Base-by-base conservation (phyloP, 92 coral and sea anemone species). In the Virgularia gustaviana region DNA sequence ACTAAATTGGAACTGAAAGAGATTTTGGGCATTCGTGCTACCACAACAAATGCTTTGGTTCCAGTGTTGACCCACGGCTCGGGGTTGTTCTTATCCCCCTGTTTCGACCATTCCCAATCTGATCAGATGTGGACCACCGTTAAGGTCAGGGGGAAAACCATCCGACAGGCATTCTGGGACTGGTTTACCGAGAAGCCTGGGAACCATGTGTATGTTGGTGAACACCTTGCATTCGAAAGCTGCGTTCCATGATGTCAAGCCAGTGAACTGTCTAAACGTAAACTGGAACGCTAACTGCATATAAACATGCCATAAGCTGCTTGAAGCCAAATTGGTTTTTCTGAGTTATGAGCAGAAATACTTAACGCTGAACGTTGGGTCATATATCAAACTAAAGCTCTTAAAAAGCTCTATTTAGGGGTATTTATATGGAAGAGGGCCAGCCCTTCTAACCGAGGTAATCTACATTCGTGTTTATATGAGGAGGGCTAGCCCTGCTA, bases 31-130 rank as follows among this genome's bases (percentile, higher is more conserved):
- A 85, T 65, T 65, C 87, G 96, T 27, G 86, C 81, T 54, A 78
- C 82, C 37, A 87, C 94, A 7, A 76, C 89, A 16, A 80, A 72
- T 54, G 98, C 98, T 13, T 67, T 92, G 83, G 81, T 83, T 4
- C 92, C 96, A 19, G 96, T 89, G 13, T 36, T 89, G 66, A 80
- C 86, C 19, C 59, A 67, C 4, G 36, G 23, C 29, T 75, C 79
- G 20, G 98, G 98, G 3, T 41, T 92, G 41, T 73, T 86, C 64
- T 52, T 92, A 76, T 81, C 96, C 44, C 83, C 98, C 53, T 92
- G 98, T 73, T 61, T 89, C 70, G 98, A 92, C 36, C 98, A 92
- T 43, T 86, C 98, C 4, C 98, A 89, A 57, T 86, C 79, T 49
- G 92, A 82, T 39, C 85, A 84, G 37, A 89, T 96, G 4, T 92